Evolutionary conservation across 2,797 vertebrate genomes (phyloP).

Genomic region (Danio albolineatus): DNA sequence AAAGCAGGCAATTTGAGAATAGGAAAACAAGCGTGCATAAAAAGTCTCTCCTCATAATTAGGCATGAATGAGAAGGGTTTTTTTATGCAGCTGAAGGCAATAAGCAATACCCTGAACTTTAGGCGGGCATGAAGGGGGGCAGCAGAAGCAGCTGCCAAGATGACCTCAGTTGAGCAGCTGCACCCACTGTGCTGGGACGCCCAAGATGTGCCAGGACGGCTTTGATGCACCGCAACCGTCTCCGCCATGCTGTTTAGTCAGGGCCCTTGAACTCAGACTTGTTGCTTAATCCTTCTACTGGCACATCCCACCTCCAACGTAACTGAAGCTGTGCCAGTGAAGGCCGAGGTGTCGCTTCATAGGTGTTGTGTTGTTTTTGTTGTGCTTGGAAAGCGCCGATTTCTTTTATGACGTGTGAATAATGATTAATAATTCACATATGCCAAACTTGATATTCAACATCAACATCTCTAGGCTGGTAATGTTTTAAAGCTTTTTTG

Average conservation of each 20-base stretch:
- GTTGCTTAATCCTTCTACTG: conserved; percentile 61
- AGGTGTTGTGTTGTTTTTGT: background rate
- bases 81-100: conserved; percentile 25
- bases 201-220: conserved; percentile 58
- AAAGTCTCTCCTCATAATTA: conserved; percentile 16
- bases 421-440: background rate
- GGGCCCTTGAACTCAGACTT: conserved; percentile 59
- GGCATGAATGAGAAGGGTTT: conserved; percentile 26
- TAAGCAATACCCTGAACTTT: conserved; percentile 29
- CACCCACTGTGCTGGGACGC: conserved; percentile 47
- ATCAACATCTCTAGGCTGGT: background rate
- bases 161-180: conserved; percentile 63
- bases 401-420: background rate
- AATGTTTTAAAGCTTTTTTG: background rate
- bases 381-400: conserved; percentile 18
- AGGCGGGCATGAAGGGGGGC: background rate
- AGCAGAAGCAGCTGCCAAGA: conserved; percentile 59
- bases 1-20: background rate
- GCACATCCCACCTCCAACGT: conserved; percentile 53
- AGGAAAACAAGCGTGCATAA: background rate
- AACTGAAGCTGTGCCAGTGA: conserved; percentile 59
- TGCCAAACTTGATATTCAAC: too few species aligned
- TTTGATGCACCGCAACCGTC: conserved; percentile 61
- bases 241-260: conserved; percentile 61
- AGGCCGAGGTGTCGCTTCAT: conserved; percentile 14